Evolutionary conservation across 2,888 invertebrate genomes (phyloP).

Genomic region (Lasioglossum figueresi): DNA sequence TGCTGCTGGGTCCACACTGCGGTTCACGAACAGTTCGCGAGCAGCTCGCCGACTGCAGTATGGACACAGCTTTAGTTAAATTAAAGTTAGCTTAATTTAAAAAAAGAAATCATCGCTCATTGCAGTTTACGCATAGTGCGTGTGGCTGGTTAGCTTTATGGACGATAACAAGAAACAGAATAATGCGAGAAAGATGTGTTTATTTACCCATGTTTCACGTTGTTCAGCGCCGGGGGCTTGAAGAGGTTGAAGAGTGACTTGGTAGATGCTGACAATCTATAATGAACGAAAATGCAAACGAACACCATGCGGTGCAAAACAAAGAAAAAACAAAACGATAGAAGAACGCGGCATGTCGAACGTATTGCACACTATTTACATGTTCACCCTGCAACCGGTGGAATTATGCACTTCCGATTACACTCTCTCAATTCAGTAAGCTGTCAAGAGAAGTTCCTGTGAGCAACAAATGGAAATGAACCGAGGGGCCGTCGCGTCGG

Average conservation of each 20-base stretch:
- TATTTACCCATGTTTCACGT: constrained; percentile 84
- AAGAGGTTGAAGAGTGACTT: constrained; percentile 85
- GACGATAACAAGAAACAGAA: constrained; percentile 5
- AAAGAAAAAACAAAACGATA: constrained; percentile 6
- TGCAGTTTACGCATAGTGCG: constrained; percentile 12
- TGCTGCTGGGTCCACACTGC: too few relatives aligned
- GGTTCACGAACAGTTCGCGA: too few relatives aligned
- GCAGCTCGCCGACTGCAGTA: too few relatives aligned
- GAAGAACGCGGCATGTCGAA: constrained; percentile 9
- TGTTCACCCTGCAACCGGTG: constrained; percentile 16
- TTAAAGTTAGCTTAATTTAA: too few relatives aligned
- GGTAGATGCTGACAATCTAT: constrained; percentile 83
- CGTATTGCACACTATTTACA: constrained; percentile 38
- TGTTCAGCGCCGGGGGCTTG: constrained; percentile 82
- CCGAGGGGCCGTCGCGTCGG: constrained; percentile 19
- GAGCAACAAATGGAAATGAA: constrained; percentile 24
- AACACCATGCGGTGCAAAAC: constrained; percentile 80
- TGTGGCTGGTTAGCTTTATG: constrained; percentile 19
- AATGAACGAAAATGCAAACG: constrained; percentile 80
- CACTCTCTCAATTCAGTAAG: constrained; percentile 50
- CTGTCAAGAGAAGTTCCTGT: constrained; percentile 38
- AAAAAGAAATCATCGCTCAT: too few relatives aligned
- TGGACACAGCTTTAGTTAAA: too few relatives aligned
- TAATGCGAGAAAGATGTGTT: constrained; percentile 34
- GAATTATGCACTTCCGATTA: constrained; percentile 52